A percentile compares a stretch with the other conserved stretches of the same genome.
Conservation (phyloP, 2,888 invertebrate species). For the Chouioia cunea region DNA sequence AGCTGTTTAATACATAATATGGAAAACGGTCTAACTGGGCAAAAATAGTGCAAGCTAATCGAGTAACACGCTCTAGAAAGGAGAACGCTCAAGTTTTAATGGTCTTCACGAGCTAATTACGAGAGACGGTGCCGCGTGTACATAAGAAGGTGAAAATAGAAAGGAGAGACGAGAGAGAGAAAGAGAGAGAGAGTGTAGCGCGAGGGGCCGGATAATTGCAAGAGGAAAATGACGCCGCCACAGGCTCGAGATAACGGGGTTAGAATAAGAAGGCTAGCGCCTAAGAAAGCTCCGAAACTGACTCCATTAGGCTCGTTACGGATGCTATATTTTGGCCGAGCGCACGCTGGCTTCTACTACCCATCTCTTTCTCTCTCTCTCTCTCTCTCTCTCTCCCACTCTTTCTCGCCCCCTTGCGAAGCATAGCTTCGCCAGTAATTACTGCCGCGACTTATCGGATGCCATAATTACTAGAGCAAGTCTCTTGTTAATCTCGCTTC, state of each 20-base stretch:
- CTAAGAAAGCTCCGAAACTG: conserved; percentile 19
- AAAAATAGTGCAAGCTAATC: conserved; percentile 23
- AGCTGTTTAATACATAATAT: too few species aligned
- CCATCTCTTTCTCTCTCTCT: conserved; percentile 46
- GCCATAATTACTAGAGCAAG: conserved; percentile 35
- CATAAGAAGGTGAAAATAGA: conserved; percentile 25
- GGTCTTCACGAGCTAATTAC: conserved; percentile 61
- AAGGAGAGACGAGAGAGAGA: neutral
- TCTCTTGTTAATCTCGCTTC: conserved; percentile 29
- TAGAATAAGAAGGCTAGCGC: conserved; percentile 26
- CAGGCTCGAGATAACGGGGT: conserved; percentile 9
- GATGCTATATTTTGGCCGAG: conserved; percentile 31
- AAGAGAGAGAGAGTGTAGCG: conserved; percentile 17
- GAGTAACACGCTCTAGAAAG: conserved; percentile 48
- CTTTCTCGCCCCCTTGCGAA: conserved; percentile 17
- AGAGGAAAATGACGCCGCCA: conserved; percentile 10
- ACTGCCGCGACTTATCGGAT: conserved; percentile 30
- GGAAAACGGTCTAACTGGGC: neutral
- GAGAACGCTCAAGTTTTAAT: conserved; percentile 60
- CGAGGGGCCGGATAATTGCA: neutral
- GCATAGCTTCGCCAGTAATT: conserved; percentile 46
- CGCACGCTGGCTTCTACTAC: conserved; percentile 36
- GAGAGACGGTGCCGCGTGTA: conserved; percentile 39
- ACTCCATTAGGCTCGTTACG: conserved; percentile 42
- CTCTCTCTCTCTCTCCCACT: conserved; percentile 31